Evolutionary conservation across 2,888 invertebrate species (phyloP).

Genomic region (Heteropelma amictum): DNA sequence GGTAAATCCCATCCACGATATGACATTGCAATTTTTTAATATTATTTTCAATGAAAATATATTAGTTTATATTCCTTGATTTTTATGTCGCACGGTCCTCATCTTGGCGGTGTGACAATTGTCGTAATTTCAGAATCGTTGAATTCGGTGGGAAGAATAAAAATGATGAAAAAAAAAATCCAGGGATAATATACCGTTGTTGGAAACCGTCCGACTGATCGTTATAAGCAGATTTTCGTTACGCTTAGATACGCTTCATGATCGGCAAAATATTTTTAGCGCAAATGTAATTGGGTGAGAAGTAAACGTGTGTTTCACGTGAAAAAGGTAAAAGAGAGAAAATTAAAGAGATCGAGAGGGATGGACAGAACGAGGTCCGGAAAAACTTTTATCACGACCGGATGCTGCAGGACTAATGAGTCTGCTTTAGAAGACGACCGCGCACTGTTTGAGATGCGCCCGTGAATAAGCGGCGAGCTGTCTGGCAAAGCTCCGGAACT

Average conservation of each 20-base stretch:
- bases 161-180: not conserved
- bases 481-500: slow-evolving; percentile 65
- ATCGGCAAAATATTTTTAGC: not conserved
- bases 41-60: too few relatives aligned
- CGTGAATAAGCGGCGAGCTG: slow-evolving; percentile 71
- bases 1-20: too few relatives aligned
- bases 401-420: slow-evolving; percentile 69
- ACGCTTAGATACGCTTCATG: too few relatives aligned
- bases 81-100: too few relatives aligned
- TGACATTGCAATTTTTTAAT: too few relatives aligned
- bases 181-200: too few relatives aligned
- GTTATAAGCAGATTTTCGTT: too few relatives aligned
- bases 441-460: slow-evolving; percentile 71
- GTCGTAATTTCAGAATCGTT: too few relatives aligned
- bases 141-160: not conserved
- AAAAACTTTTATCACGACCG: slow-evolving; percentile 57
- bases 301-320: too few relatives aligned
- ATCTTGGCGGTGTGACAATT: too few relatives aligned
- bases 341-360: not conserved
- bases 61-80: too few relatives aligned
- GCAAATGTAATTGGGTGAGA: not conserved
- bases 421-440: slow-evolving; percentile 71
- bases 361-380: slow-evolving; percentile 31
- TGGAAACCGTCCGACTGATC: too few relatives aligned
- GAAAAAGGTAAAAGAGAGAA: not conserved